Evolutionary conservation across 2,113 vertebrate species (phyloP), one percentile per base, ranked within the genome.

Genomic region (Paradisaea rubra): DNA sequence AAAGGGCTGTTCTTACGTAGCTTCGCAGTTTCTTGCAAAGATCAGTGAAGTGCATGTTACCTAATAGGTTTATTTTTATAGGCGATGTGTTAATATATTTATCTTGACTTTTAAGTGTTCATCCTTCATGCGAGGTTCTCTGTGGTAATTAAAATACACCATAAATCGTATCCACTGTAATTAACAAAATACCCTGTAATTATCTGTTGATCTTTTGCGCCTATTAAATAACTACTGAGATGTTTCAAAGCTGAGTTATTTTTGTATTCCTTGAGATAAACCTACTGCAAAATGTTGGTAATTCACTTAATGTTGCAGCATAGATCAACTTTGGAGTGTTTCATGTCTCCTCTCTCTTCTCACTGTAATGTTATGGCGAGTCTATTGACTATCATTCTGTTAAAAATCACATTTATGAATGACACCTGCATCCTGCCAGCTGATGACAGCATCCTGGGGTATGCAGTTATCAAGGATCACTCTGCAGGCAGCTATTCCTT

Each of bases 151-250:
- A 92, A 96, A 95, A 95, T 80, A 88, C 27, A 88, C 60, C 56
- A 74, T 91, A 95, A 93, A 91, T 95, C 28, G 39, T 77, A 86
- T 39, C 71, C 80, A 88, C 90, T 91, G 64, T 93, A 95, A 90
- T 93, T 96, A 95, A 74, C 64, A 86, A 94, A 95, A 94, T 74
- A 56, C 82, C 78, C 79, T 60, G 80, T 74, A 90, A 96, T 96
- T 95, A 95, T 94, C 68, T 94, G 74, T 93, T 95, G 88, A 96
- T 96, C 86, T 89, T 94, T 89, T 84, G 83, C 0, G 2, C 88
- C 82, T 78, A 27, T 81, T 90, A 94, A 91, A 63, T 81, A 95
- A 95, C 82, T 94, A 77, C 71, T 89, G 88, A 53, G 84, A 79
- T 91, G 61, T 93, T 93, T 96, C 82, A 79, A 91, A 92, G 54